Evolutionary conservation across 2,888 invertebrate species (phyloP).

Genomic region (Hypselothyrea guttata): DNA sequence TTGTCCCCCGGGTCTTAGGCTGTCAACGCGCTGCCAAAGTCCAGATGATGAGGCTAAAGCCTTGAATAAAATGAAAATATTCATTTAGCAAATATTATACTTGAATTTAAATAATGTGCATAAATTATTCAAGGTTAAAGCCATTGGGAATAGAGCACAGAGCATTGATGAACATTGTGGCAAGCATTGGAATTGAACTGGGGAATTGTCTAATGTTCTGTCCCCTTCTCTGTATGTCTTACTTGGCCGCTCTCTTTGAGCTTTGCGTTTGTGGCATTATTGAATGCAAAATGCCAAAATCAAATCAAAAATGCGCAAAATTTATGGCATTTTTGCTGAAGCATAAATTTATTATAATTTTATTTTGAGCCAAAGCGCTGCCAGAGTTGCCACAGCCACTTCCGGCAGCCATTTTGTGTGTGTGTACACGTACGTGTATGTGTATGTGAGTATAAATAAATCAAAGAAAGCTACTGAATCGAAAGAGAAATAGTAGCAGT

Average conservation of each 20-base stretch:
- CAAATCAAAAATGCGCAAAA: constrained; percentile 69
- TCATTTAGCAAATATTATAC: constrained; percentile 45
- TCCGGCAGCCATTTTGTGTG: constrained; percentile 28
- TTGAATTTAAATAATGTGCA: constrained; percentile 35
- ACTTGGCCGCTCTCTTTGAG: neutral
- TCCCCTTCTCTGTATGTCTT: constrained; percentile 15
- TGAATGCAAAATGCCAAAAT: constrained; percentile 63
- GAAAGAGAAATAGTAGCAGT: constrained; percentile 6
- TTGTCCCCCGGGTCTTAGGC: too few species aligned
- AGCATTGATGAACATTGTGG: constrained; percentile 9
- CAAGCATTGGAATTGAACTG: neutral
- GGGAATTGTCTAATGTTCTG: constrained; percentile 3
- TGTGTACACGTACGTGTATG: constrained; percentile 11
- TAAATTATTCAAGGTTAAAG: constrained; percentile 36
- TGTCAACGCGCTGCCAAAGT: too few species aligned
- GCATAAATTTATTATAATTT: constrained; percentile 71
- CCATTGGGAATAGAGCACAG: constrained; percentile 26
- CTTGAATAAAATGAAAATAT: constrained; percentile 30
- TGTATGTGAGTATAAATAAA: constrained; percentile 54
- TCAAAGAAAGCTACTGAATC: constrained; percentile 36
- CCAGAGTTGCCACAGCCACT: constrained; percentile 21
- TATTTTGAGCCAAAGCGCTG: constrained; percentile 39
- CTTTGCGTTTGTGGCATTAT: constrained; percentile 28
- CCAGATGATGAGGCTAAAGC: constrained; percentile 2
- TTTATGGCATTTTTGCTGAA: constrained; percentile 48